These are phyloP conservation scores for Iphiclides podalirius DNA, from an alignment of 2,888 invertebrate species.

Conservation along the genomic window DNA sequence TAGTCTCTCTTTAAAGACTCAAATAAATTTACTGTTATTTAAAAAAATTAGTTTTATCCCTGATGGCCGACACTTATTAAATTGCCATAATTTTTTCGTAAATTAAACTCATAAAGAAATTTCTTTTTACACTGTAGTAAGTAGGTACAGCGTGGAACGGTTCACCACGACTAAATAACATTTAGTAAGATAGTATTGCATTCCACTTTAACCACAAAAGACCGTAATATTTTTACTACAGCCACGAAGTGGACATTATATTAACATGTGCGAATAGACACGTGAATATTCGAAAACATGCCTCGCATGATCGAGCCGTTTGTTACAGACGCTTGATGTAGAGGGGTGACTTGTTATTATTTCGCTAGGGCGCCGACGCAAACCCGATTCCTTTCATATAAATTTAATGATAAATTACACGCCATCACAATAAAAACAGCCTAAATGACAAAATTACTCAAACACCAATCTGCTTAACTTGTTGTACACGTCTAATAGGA, in stretches of 20 bases:
- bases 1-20: too few species aligned
- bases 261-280: constrained; percentile 9
- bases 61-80: too few species aligned
- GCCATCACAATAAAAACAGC: background rate
- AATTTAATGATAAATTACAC: constrained; percentile 36
- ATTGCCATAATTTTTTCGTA: too few species aligned
- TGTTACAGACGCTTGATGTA: constrained; percentile 43
- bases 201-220: too few species aligned
- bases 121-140: too few species aligned
- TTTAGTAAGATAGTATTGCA: too few species aligned
- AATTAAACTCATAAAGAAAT: too few species aligned
- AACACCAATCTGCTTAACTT: constrained; percentile 16
- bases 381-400: constrained; percentile 37
- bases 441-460: background rate
- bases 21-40: too few species aligned
- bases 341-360: constrained; percentile 48
- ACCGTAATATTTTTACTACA: background rate
- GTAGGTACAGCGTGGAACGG: too few species aligned
- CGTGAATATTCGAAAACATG: constrained; percentile 32
- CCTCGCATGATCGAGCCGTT: constrained; percentile 40
- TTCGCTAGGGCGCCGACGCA: constrained; percentile 34
- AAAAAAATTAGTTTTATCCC: too few species aligned
- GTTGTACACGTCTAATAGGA: constrained; percentile 53
- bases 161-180: too few species aligned
- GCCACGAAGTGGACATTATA: constrained; percentile 1